Conservation (phyloP, 2,888 invertebrate genomes). For the Sarcophaga carnaria region DNA sequence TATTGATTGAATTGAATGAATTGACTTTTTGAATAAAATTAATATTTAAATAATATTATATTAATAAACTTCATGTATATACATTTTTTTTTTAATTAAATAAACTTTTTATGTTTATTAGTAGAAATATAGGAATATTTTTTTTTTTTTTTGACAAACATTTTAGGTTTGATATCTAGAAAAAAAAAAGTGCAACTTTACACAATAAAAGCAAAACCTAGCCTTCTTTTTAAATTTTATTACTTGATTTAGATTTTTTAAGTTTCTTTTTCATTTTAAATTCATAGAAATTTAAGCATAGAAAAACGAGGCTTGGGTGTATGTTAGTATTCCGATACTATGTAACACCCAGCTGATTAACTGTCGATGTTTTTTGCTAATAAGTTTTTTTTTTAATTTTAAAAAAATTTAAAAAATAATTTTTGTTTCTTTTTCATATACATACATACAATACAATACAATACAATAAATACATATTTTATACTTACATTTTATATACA, state of each 20-base stretch:
- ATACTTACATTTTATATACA: conserved; percentile 11
- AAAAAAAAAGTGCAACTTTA: background rate
- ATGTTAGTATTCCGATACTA: conserved; percentile 45
- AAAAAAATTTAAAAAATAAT: background rate
- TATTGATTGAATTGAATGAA: too few relatives aligned
- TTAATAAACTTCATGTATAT: background rate
- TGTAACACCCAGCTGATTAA: conserved; percentile 75
- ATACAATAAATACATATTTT: conserved; percentile 18
- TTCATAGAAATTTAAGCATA: conserved; percentile 46
- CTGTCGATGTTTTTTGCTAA: conserved; percentile 79
- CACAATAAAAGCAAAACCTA: background rate
- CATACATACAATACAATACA: background rate
- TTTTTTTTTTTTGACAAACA: conserved; percentile 15
- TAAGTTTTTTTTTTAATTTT: conserved; percentile 71
- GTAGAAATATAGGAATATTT: background rate
- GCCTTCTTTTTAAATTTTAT: conserved; percentile 39
- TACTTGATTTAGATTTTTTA: conserved; percentile 57
- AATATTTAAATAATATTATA: too few relatives aligned
- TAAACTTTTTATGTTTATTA: too few relatives aligned
- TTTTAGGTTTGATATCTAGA: conserved; percentile 25
- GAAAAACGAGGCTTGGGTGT: conserved; percentile 61
- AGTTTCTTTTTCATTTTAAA: conserved; percentile 39
- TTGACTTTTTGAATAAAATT: too few relatives aligned
- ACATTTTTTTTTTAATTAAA: background rate
- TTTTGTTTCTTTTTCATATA: conserved; percentile 41